Evolutionary conservation across 2,888 invertebrate species (phyloP).

Genomic region (Teinopalpus imperialis): DNA sequence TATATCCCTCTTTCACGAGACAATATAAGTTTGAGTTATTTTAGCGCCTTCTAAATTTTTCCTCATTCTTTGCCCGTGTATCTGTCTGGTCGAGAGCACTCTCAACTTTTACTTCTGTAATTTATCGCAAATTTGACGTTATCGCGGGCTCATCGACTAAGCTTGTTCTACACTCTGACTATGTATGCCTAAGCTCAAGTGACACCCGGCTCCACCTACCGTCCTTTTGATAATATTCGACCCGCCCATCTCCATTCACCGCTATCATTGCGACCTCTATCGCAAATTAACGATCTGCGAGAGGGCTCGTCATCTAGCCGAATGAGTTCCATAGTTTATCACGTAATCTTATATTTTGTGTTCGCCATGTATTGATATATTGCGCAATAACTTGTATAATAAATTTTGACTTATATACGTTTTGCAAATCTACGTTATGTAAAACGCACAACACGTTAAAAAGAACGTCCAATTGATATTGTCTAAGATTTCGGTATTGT

Average conservation of each 20-base stretch:
- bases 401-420: background rate
- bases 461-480: background rate
- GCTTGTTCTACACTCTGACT: conserved; percentile 15
- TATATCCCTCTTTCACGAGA: conserved; percentile 21
- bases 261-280: conserved; percentile 48
- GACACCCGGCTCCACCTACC: conserved; percentile 30
- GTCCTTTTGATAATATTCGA: conserved; percentile 37
- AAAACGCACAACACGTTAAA: too few species aligned
- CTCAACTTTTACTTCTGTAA: conserved; percentile 6
- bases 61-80: conserved; percentile 7
- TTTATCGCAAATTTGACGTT: conserved; percentile 7
- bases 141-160: conserved; percentile 1
- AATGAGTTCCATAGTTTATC: conserved; percentile 35
- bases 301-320: conserved; percentile 40
- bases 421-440: background rate
- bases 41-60: conserved; percentile 18
- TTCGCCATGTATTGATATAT: conserved; percentile 13
- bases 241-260: conserved; percentile 44
- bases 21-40: conserved; percentile 24
- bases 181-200: conserved; percentile 16
- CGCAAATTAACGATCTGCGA: conserved; percentile 53
- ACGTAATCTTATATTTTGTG: conserved; percentile 23
- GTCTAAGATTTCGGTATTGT: too few species aligned
- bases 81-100: background rate
- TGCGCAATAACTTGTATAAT: conserved; percentile 1